phyloP scores from a whole-genome alignment of 2,797 vertebrate species.

The Oceanodroma leucorhoa region DNA sequence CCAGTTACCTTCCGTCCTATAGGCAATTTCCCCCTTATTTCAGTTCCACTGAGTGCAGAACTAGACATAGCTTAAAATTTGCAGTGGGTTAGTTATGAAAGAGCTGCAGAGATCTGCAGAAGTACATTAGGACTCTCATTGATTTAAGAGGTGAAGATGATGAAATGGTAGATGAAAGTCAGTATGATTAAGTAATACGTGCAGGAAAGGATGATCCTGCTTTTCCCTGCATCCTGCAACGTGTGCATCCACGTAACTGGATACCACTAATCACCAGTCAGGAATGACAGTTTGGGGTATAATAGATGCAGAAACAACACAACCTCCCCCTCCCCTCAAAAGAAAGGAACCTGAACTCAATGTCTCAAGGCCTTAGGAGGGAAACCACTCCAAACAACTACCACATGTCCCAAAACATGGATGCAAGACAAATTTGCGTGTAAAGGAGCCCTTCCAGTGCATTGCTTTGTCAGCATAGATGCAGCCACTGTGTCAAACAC shows the following conservation, averaged over 20 bases:
- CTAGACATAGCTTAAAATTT: not conserved
- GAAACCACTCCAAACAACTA: not conserved
- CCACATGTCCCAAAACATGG: not conserved
- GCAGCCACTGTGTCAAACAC: not conserved
- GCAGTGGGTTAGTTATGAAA: not conserved
- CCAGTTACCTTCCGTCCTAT: not conserved
- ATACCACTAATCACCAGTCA: not conserved
- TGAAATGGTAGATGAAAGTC: not conserved
- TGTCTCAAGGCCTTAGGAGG: not conserved
- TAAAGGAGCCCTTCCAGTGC: not conserved
- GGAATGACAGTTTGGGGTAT: not conserved
- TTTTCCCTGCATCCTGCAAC: not conserved
- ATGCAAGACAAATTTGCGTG: not conserved
- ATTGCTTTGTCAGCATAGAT: not conserved
- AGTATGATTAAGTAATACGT: not conserved
- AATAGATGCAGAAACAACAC: not conserved
- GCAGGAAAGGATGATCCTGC: not conserved
- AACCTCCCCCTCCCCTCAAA: not conserved
- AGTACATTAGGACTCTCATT: not conserved
- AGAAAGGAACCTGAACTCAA: not conserved
- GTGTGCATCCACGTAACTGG: not conserved
- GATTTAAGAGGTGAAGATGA: not conserved
- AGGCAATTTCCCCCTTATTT: not conserved
- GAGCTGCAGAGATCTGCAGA: not conserved
- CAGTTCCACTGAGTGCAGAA: not conserved